These are phyloP conservation scores for Luehdorfia chinensis DNA, from an alignment of 1,140 invertebrate species.

Conservation along the genomic window DNA sequence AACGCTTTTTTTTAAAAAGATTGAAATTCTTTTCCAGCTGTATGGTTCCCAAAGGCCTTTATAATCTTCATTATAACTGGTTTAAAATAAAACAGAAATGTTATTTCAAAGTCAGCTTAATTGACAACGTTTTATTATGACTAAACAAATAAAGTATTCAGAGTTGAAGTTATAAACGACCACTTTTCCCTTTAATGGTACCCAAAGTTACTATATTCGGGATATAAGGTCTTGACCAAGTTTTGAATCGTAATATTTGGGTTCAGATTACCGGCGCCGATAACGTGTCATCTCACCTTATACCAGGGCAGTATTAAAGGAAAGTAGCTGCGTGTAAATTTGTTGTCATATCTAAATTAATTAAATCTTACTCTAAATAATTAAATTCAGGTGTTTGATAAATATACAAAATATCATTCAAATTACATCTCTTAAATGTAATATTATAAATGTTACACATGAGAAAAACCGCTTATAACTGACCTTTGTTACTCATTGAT, in stretches of 20 bases:
- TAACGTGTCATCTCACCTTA: conserved; percentile 70
- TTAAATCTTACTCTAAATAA: no score
- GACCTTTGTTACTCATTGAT: no score
- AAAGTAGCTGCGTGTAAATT: background rate
- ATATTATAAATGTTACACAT: no score
- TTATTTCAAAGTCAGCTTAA: conserved; percentile 53
- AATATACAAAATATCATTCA: no score
- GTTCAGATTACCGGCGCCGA: conserved; percentile 72
- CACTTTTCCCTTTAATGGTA: conserved; percentile 64
- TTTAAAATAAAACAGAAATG: conserved; percentile 49
- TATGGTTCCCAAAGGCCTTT: no score
- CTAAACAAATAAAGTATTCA: conserved; percentile 65
- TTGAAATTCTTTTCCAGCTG: no score
- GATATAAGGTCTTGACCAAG: conserved; percentile 67
- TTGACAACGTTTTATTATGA: conserved; percentile 68
- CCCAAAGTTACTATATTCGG: conserved; percentile 58
- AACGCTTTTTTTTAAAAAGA: no score
- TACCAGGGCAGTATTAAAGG: conserved; percentile 40
- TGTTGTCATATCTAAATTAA: background rate
- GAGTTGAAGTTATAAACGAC: conserved; percentile 54
- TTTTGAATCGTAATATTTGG: conserved; percentile 77
- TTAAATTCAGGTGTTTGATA: no score
- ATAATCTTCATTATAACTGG: conserved; percentile 32
- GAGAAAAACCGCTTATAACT: no score
- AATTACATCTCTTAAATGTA: no score